Evolutionary conservation across 2,797 vertebrate genomes (phyloP), one percentile per base, ranked within the genome.

Genomic region (Microchirus variegatus): DNA sequence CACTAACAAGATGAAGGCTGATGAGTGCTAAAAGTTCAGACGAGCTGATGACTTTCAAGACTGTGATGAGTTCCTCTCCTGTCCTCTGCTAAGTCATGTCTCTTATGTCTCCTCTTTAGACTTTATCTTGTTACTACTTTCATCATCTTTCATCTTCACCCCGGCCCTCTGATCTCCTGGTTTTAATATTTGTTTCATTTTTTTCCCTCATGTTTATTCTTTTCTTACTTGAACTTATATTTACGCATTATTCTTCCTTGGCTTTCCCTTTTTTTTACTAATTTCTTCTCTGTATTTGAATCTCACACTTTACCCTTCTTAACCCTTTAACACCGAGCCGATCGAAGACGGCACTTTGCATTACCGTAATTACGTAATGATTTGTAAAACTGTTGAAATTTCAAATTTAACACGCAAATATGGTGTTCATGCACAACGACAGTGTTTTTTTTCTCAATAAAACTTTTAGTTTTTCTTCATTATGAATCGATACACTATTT

Each of bases 41-140:
- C 15, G 65, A 64, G 53, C 69, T 67, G 65, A 63, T 62, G 68
- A 77, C 75, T 83, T 85, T 80, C 48, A 80, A 54, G 54, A 73
- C 45, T 75, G 50, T 69, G 64, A 76, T 82, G 36, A 70, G 42
- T 73, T 73, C 26, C 17, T 46, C 55, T 16, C 41, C 38, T 38
- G 53, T 70, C 63, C 47, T 70, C 59, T 31, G 40, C 55, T 55
- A n/a, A 61, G 64, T 59, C 36, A 12, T 57, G 9, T 56, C 17
- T 45, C 61, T 58, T 56, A 36, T 68, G 64, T 75, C 35, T 48
- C 45, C 70, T 67, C 31, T 42, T 57, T 26, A 22, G 22, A 14
- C 37, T 52, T 59, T 77, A 36, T 57, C 42, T 50, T 42, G 36
- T 53, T 62, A 31, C 38, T 50, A 31, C 15, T 19, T 52, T 53